Base-by-base conservation (phyloP, 2,113 vertebrate species). In the Caloenas nicobarica region DNA sequence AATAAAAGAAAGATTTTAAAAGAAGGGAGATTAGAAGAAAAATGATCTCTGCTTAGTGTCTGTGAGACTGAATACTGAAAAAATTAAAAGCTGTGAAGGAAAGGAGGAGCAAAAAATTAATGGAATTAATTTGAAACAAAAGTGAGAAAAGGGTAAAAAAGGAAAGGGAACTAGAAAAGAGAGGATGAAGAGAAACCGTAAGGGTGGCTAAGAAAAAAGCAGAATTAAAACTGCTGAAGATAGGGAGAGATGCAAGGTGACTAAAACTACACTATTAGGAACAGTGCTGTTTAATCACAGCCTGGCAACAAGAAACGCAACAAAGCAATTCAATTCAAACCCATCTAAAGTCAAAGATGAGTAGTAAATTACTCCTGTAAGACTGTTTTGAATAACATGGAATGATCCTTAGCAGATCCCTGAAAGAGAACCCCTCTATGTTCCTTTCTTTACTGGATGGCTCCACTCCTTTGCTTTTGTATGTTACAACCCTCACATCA, bases 271-370 rank as follows among this genome's bases (percentile, higher is more conserved):
- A 1, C 22, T 69, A 69, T 53, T 36, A 76, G 78, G 85, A 93
- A 83, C 13, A 44, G 16, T 25, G 14, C 33, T 81, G 10, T 48
- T 92, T 57, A 60, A 61, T 57, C 65, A 25, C 18, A 70, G 31
- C 22, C 50, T 82, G 44, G 16, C 44, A 94, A 88, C 23, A 87
- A 46, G 57, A 81, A 95, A 51, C 48, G 65, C 6, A 64, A 72
- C 17, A 58, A 89, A 70, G 48, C 69, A 86, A 91, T 70, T 88
- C 69, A 91, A 91, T 70, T 88, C 62, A 89, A 91, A 76, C 13
- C 13, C 19, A 70, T 73, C 46, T 51, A 13, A 66, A 76, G 15
- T 36, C 1, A 61, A 84, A 83, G 50, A 58, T 0, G 2, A 71
- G 33, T 36, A 87, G 46, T 24, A 89, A 82, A 86, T 61, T 57